Evolutionary conservation across 2,888 invertebrate species (phyloP).

Genomic region (Xestia rhomboidea): DNA sequence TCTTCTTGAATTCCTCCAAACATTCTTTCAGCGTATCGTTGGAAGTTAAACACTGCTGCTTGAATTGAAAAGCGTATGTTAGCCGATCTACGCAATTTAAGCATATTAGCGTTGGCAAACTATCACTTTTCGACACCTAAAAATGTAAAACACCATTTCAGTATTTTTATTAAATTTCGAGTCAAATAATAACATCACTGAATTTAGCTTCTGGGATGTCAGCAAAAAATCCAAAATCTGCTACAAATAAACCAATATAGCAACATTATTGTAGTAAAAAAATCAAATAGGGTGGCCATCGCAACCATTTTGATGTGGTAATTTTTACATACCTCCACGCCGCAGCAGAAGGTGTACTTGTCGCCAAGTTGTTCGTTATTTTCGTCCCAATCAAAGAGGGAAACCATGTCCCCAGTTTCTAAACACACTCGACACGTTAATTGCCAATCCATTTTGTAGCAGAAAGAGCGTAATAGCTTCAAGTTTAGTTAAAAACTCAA

Average conservation of each 20-base stretch:
- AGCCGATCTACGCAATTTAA: slow-evolving; percentile 88
- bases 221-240: slow-evolving; percentile 83
- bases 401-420: slow-evolving; percentile 89
- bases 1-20: slow-evolving; percentile 86
- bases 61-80: slow-evolving; percentile 88
- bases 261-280: slow-evolving; percentile 89
- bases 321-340: slow-evolving; percentile 89
- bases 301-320: slow-evolving; percentile 89
- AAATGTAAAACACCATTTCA: slow-evolving; percentile 62
- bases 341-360: slow-evolving; percentile 88
- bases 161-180: slow-evolving; percentile 26
- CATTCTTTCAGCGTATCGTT: slow-evolving; percentile 89
- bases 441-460: slow-evolving; percentile 88
- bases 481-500: slow-evolving; percentile 69
- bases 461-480: slow-evolving; percentile 60
- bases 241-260: slow-evolving; percentile 86
- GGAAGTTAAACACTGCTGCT: slow-evolving; percentile 87
- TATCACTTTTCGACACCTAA: slow-evolving; percentile 86
- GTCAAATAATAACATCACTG: slow-evolving; percentile 37
- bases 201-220: slow-evolving; percentile 82
- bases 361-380: slow-evolving; percentile 89
- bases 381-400: slow-evolving; percentile 90
- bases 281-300: slow-evolving; percentile 89
- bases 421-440: slow-evolving; percentile 89
- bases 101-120: slow-evolving; percentile 88